Evolutionary conservation across 2,797 vertebrate species (phyloP).

Genomic region (Ambastaia sidthimunki): DNA sequence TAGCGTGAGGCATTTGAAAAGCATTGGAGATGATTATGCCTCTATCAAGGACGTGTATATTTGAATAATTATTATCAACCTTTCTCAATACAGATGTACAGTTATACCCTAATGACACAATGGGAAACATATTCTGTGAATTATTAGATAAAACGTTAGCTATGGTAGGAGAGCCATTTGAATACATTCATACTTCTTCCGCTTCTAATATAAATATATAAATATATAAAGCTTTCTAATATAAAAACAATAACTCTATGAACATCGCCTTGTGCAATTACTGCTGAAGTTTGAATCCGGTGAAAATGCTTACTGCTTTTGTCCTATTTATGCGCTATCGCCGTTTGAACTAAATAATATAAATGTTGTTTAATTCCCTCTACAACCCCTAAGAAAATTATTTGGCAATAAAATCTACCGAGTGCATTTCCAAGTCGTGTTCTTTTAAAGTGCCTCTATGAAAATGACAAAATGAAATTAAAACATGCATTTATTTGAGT

Average conservation of each 20-base stretch:
- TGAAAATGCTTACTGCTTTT: slow-evolving; percentile 71
- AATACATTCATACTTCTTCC: slow-evolving; percentile 49
- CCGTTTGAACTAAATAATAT: slow-evolving; percentile 76
- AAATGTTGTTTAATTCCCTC: slow-evolving; percentile 65
- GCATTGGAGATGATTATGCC: background rate
- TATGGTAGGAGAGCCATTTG: slow-evolving; percentile 36
- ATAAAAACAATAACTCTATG: slow-evolving; percentile 64
- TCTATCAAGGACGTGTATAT: background rate
- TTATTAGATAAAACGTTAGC: slow-evolving; percentile 45
- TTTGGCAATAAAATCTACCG: slow-evolving; percentile 79
- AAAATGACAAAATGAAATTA: slow-evolving; percentile 84
- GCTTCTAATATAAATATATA: slow-evolving; percentile 29
- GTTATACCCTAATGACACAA: slow-evolving; percentile 15
- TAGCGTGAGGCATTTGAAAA: background rate
- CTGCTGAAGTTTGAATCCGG: slow-evolving; percentile 71
- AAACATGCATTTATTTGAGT: slow-evolving; percentile 78
- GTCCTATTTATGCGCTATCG: slow-evolving; percentile 75
- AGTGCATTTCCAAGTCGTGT: slow-evolving; percentile 81
- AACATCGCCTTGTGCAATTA: slow-evolving; percentile 68
- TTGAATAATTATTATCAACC: slow-evolving; percentile 16
- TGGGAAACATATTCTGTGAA: slow-evolving; percentile 44
- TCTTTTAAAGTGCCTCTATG: slow-evolving; percentile 81
- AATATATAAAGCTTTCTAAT: slow-evolving; percentile 41
- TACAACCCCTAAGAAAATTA: slow-evolving; percentile 78
- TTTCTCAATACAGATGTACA: background rate